Conservation (phyloP, 2,113 vertebrate genomes). For the Odontesthes bonariensis region DNA sequence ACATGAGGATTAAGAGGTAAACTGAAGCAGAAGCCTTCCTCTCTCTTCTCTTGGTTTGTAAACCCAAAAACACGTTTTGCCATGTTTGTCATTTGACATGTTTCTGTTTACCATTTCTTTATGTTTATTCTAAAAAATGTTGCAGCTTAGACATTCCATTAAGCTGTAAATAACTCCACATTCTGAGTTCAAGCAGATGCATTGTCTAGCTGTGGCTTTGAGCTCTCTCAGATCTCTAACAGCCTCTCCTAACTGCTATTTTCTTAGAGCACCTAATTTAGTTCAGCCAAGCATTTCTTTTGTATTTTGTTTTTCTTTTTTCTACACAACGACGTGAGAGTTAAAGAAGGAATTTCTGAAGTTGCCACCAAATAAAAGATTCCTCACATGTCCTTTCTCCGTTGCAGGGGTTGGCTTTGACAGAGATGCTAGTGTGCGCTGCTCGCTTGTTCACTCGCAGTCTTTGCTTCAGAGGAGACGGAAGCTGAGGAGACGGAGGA, state of each 20-base stretch:
- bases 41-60: neutral
- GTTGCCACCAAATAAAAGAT: constrained; percentile 63
- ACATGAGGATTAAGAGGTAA: constrained; percentile 15
- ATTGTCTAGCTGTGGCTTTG: neutral
- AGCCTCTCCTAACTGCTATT: constrained; percentile 22
- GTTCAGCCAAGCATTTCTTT: neutral
- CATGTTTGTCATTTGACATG: neutral
- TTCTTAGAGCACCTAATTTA: constrained; percentile 22
- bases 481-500: constrained; percentile 96
- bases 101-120: neutral
- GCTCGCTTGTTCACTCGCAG: constrained; percentile 97
- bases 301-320: constrained; percentile 10
- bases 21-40: constrained; percentile 6
- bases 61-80: neutral
- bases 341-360: constrained; percentile 45
- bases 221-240: constrained; percentile 19
- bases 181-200: neutral
- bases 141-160: neutral
- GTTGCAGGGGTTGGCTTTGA: constrained; percentile 96
- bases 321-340: constrained; percentile 52
- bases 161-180: neutral
- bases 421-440: constrained; percentile 98
- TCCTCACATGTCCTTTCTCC: constrained; percentile 80
- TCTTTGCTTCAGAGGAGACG: constrained; percentile 96
- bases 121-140: neutral